Base-by-base conservation (phyloP, 2,797 vertebrate genomes). In the Antrozous pallidus region DNA sequence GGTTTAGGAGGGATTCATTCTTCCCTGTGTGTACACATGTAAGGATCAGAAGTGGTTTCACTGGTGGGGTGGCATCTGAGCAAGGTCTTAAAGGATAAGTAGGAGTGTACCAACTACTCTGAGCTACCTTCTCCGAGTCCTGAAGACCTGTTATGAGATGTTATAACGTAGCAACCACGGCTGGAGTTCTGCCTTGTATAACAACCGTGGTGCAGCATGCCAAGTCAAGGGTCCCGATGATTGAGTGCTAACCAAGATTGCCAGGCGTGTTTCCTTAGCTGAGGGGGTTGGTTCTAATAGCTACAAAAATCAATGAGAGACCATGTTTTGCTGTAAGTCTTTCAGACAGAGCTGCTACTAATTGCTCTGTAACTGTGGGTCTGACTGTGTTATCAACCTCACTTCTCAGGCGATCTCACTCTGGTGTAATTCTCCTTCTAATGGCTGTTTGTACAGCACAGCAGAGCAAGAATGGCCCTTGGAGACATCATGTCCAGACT, bases 261-360 rank as follows among this genome's bases (percentile, higher is more conserved):
- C 61, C 67, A 71, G 81, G 20, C 74, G 13, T 85, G 77, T 92
- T 90, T 85, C 58, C 45, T 83, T 54, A 33, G 93, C 63, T 87
- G 54, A 71, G 65, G 54, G 79, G 85, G 74, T 94, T 86, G 26
- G 47, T 85, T 80, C 51, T 92, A 78, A 93, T 69, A 71, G 63
- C 81, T 63, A 10, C 75, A 88, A 80, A 92, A 95, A 96, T 95
- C 95, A 88, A 82, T 93, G 63, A 58, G 56, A 79, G 61, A 70
- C 65, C 93, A 75, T 67, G 84, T 28, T 80, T 82, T 78, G 75
- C 89, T 67, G 0, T 94, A 84, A 89, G 83, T 81, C 73, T 94
- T 90, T 95, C 61, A 74, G 91, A 93, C 45, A 81, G 42, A 87
- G 49, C 26, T 45, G 80, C 63, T 91, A 12, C 81, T 96, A 92